Percentiles rank a stretch among this genome's conserved stretches.
phyloP scores from a whole-genome alignment of 1,140 invertebrate species.

The Arctopsyche grandis region DNA sequence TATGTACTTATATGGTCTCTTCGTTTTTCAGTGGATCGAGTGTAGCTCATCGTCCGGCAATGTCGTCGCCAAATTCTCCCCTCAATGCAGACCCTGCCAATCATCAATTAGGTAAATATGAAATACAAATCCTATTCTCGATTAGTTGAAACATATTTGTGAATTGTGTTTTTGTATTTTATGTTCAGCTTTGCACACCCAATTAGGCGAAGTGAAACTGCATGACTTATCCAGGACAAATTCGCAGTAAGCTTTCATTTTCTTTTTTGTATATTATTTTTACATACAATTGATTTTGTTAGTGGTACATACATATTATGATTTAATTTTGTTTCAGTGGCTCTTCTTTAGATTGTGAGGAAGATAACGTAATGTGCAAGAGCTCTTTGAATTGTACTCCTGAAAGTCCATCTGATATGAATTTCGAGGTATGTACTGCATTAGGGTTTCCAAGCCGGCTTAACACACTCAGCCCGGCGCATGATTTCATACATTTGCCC shows the following conservation, averaged over 20 bases:
- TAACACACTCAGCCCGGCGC: no score
- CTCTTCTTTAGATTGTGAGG: conserved; percentile 51
- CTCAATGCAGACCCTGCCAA: neutral
- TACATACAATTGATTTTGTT: neutral
- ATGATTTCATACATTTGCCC: no score
- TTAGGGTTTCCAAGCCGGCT: no score
- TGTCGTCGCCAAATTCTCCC: conserved; percentile 3
- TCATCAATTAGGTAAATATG: neutral
- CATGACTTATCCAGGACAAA: conserved; percentile 47
- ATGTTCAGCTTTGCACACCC: conserved; percentile 43
- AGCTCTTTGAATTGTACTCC: conserved; percentile 25
- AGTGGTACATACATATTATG: no score
- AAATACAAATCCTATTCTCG: no score
- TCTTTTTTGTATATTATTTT: conserved; percentile 7
- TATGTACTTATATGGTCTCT: neutral
- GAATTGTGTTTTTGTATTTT: neutral
- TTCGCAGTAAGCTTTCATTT: conserved; percentile 46
- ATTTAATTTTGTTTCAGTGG: conserved; percentile 43
- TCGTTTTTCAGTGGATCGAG: neutral
- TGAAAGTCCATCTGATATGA: conserved; percentile 41
- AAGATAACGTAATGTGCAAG: conserved; percentile 30
- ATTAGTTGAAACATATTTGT: neutral
- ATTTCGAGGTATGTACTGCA: conserved; percentile 26
- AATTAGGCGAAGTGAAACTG: conserved; percentile 43
- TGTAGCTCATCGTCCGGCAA: neutral